phyloP scores from a whole-genome alignment of 1,140 invertebrate species.

The Arion vulgaris region DNA sequence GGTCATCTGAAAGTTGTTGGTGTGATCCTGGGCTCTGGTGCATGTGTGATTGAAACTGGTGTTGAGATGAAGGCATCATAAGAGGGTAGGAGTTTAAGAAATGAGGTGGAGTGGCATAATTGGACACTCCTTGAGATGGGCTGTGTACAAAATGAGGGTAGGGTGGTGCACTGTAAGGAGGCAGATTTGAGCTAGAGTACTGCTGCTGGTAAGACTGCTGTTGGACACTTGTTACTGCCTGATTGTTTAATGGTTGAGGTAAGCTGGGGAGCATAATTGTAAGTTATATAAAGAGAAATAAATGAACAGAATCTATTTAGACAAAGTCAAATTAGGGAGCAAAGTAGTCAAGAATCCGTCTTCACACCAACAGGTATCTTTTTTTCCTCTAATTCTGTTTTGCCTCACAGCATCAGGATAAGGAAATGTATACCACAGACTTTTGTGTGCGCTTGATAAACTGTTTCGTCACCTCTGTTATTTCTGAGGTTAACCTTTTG shows the following conservation, averaged over 20 bases:
- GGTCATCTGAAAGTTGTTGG: neutral
- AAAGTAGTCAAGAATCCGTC: no score
- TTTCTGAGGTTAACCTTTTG: no score
- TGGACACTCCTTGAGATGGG: conserved; percentile 6
- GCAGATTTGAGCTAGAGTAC: neutral
- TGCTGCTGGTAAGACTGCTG: conserved; percentile 4
- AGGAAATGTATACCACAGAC: no score
- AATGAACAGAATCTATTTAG: no score
- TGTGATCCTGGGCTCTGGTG: neutral
- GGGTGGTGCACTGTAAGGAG: neutral
- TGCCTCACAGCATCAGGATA: no score
- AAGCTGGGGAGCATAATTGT: neutral
- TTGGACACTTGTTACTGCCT: neutral
- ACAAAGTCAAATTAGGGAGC: no score
- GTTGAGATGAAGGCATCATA: conserved; percentile 3
- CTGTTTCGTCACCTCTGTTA: no score
- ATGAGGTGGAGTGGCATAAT: neutral
- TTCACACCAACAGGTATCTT: no score
- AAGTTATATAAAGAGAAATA: neutral
- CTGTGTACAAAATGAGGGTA: conserved; percentile 4
- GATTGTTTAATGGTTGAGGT: neutral
- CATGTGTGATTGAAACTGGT: neutral
- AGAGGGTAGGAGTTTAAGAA: conserved; percentile 4
- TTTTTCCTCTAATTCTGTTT: no score
- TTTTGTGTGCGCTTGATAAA: no score